These are phyloP conservation scores for Polydrusus pterygomalis DNA, from an alignment of 2,888 invertebrate genomes.

Conservation along the genomic window DNA sequence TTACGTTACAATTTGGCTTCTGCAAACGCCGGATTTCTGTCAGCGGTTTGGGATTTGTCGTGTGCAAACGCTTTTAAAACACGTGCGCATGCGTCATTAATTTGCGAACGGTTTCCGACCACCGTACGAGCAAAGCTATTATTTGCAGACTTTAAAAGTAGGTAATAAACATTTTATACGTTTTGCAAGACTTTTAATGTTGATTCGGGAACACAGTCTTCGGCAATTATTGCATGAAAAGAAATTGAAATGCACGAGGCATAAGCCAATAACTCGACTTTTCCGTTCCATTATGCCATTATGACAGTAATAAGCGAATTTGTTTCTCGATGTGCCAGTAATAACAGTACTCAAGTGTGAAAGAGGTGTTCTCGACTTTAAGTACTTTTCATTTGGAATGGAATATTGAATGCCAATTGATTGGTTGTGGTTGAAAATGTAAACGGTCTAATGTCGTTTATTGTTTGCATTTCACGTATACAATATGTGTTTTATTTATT, in stretches of 20 bases:
- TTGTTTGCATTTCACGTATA: not conserved
- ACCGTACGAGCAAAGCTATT: too few relatives aligned
- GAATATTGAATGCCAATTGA: constrained; percentile 23
- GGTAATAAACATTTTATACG: too few relatives aligned
- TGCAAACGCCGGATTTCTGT: too few relatives aligned
- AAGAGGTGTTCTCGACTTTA: constrained; percentile 38
- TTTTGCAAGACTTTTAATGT: too few relatives aligned
- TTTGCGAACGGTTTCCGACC: too few relatives aligned
- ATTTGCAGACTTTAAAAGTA: too few relatives aligned
- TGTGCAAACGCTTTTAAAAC: too few relatives aligned
- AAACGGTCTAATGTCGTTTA: constrained; percentile 25
- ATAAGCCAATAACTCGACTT: constrained; percentile 8
- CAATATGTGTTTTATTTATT: not conserved
- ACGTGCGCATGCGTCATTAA: too few relatives aligned
- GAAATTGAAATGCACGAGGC: constrained; percentile 18
- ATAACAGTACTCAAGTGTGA: constrained; percentile 40
- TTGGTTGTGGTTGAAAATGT: constrained; percentile 38
- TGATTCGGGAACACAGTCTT: not conserved
- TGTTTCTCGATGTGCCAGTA: constrained; percentile 41
- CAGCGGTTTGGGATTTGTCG: too few relatives aligned
- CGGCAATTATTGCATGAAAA: constrained; percentile 3
- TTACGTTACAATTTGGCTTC: too few relatives aligned
- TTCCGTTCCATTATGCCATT: constrained; percentile 28
- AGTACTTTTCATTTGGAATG: constrained; percentile 36
- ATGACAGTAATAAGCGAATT: constrained; percentile 42